These are phyloP conservation scores for Albula goreensis DNA, from an alignment of 2,113 vertebrate species.

Conservation along the genomic window DNA sequence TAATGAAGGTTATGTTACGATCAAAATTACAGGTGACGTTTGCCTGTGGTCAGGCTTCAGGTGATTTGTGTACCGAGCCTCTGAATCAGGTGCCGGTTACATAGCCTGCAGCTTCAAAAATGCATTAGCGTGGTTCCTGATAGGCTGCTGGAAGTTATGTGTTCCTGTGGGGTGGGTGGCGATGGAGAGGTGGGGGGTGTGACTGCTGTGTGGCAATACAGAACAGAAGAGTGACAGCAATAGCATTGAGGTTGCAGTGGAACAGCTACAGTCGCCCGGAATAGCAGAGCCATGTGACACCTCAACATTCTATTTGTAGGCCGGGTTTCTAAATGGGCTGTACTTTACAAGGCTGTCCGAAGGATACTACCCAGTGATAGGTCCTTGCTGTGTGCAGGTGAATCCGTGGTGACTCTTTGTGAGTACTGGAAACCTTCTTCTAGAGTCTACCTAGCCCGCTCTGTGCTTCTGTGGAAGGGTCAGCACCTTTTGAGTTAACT, in stretches of 20 bases:
- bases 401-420: constrained; percentile 17
- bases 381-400: not conserved
- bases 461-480: not conserved
- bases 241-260: constrained; percentile 1
- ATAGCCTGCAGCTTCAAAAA: not conserved
- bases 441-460: not conserved
- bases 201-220: not conserved
- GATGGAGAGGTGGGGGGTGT: not conserved
- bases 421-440: constrained; percentile 10
- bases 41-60: not conserved
- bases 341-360: constrained; percentile 23
- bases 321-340: constrained; percentile 22
- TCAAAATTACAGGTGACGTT: not conserved
- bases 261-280: constrained; percentile 49
- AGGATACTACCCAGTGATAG: constrained; percentile 26
- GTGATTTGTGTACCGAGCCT: not conserved
- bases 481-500: not conserved
- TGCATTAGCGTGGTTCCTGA: not conserved
- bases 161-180: not conserved
- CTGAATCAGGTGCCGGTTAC: not conserved
- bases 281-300: constrained; percentile 71
- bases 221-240: constrained; percentile 23
- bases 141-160: not conserved
- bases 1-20: not conserved
- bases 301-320: constrained; percentile 66